Evolutionary conservation across 23 tunicate genomes (phyloP).

Genomic region (Botrylloides violaceus): DNA sequence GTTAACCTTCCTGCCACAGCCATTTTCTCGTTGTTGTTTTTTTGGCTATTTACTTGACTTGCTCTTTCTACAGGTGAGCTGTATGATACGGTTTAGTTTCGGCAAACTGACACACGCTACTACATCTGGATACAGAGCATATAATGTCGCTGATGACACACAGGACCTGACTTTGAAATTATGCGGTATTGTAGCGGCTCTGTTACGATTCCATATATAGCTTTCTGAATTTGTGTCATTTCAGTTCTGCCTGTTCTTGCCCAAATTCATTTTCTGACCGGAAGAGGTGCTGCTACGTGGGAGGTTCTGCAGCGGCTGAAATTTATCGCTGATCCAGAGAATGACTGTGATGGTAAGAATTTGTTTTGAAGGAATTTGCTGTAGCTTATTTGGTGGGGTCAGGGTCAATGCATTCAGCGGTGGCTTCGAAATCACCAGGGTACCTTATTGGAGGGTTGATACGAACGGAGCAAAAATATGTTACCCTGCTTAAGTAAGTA

Average conservation of each 20-base stretch:
- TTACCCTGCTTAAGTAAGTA: background rate
- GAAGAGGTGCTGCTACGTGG: conserved; percentile 34
- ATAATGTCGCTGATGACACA: conserved; percentile 51
- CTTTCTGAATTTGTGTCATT: background rate
- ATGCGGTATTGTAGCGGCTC: conserved; percentile 25
- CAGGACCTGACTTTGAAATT: conserved; percentile 47
- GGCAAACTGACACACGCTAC: conserved; percentile 68
- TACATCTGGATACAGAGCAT: conserved; percentile 75
- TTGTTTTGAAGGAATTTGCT: too few species aligned
- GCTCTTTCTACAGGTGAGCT: conserved; percentile 47
- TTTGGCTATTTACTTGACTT: too few species aligned
- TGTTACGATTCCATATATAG: background rate
- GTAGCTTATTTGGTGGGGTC: too few species aligned
- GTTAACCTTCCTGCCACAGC: too few species aligned
- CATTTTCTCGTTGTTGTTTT: too few species aligned
- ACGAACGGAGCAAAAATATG: too few species aligned
- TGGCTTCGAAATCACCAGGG: too few species aligned
- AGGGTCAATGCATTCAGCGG: too few species aligned
- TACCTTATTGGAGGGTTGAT: too few species aligned
- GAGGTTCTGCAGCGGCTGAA: conserved; percentile 30
- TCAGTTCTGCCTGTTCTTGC: conserved; percentile 68
- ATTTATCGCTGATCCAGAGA: conserved; percentile 16
- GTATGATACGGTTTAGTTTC: conserved; percentile 52
- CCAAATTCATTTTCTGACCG: conserved; percentile 53
- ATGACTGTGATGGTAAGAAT: conserved; percentile 27